Evolutionary conservation across 2,797 vertebrate genomes (phyloP).

Genomic region (Argentina silus): DNA sequence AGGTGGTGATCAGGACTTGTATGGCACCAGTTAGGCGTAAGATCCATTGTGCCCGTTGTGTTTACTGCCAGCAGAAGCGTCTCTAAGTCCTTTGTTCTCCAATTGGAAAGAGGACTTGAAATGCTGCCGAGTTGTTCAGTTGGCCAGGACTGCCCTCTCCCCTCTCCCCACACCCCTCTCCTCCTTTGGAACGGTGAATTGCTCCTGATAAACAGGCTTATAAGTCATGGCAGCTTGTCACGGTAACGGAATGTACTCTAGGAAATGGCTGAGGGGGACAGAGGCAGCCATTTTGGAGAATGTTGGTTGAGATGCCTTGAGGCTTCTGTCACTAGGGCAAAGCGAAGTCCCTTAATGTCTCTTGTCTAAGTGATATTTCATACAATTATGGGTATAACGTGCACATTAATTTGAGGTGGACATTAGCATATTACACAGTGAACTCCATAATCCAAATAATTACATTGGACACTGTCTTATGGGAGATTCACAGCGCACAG

Average conservation of each 20-base stretch:
- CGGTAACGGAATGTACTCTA: slow-evolving; percentile 46
- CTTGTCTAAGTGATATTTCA: not conserved
- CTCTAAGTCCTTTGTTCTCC: slow-evolving; percentile 36
- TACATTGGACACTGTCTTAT: too few species aligned
- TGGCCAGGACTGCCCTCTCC: not conserved
- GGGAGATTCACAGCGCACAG: too few species aligned
- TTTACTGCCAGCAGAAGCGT: slow-evolving; percentile 19
- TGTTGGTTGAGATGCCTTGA: not conserved
- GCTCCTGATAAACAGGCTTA: slow-evolving; percentile 38
- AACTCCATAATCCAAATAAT: too few species aligned
- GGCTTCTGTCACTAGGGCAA: not conserved
- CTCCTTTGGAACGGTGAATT: slow-evolving; percentile 42
- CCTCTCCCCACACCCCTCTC: not conserved
- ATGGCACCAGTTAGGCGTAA: not conserved
- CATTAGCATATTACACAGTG: too few species aligned
- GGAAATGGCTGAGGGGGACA: slow-evolving; percentile 39
- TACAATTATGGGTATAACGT: not conserved
- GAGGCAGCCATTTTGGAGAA: slow-evolving; percentile 22
- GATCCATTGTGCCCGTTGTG: slow-evolving; percentile 14
- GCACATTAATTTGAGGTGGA: not conserved
- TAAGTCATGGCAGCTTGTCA: slow-evolving; percentile 49
- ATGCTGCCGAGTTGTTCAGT: too few species aligned
- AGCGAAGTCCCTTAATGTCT: not conserved
- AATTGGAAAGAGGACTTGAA: slow-evolving; percentile 17
- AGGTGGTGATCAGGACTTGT: slow-evolving; percentile 14